Percentiles rank a stretch among this genome's conserved stretches.
Evolutionary conservation across 2,113 vertebrate species (phyloP).

Genomic region (Cebidichthys violaceus): DNA sequence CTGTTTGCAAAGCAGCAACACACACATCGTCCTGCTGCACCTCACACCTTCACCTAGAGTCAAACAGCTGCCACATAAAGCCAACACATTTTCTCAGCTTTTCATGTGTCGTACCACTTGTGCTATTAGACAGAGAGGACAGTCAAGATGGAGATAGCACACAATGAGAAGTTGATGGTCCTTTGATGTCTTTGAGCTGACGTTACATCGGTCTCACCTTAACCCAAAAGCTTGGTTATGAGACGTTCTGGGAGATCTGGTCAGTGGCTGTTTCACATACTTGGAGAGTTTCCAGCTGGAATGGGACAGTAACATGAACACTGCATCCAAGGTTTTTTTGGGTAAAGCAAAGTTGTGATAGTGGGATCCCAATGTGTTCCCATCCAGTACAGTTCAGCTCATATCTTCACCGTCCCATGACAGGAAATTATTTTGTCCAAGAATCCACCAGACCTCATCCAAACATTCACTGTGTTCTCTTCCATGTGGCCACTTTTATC

Average conservation of each 20-base stretch:
- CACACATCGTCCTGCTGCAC: constrained; percentile 1
- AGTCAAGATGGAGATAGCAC: constrained; percentile 21
- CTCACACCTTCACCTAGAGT: constrained; percentile 28
- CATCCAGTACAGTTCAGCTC: constrained; percentile 13
- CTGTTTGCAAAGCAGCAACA: constrained; percentile 28
- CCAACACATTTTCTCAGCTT: constrained; percentile 15
- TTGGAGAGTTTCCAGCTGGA: constrained; percentile 28
- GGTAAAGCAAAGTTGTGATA: not conserved
- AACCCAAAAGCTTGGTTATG: constrained; percentile 42
- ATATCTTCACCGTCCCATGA: not conserved
- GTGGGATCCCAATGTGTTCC: constrained; percentile 11
- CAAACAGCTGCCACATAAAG: constrained; percentile 35
- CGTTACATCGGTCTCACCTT: constrained; percentile 51
- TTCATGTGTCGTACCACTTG: not conserved
- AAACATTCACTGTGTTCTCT: constrained; percentile 41
- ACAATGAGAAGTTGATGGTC: constrained; percentile 70
- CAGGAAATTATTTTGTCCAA: constrained; percentile 21
- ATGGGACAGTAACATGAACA: not conserved
- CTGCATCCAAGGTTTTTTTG: constrained; percentile 21
- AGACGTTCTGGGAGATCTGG: constrained; percentile 25
- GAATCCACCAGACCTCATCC: constrained; percentile 22
- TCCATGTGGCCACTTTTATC: constrained; percentile 22
- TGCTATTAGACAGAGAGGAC: constrained; percentile 1
- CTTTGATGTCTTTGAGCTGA: constrained; percentile 56
- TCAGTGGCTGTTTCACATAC: constrained; percentile 11